Evolutionary conservation across 2,797 vertebrate species (phyloP), one percentile per base, ranked within the genome.

Genomic region (Pseudocheirus occidentalis): DNA sequence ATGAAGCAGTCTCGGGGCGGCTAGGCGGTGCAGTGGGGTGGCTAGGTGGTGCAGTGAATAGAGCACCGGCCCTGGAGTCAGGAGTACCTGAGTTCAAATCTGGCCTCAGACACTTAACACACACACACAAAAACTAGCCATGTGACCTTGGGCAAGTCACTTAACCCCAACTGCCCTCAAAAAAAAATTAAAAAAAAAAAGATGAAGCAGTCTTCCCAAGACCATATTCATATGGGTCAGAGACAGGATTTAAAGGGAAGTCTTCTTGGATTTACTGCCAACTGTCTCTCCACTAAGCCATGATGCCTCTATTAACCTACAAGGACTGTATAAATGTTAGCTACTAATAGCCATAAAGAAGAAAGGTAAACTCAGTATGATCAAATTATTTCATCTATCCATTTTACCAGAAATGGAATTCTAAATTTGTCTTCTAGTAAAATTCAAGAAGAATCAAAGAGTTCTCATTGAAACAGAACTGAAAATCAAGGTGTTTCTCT

Each of bases 401-500:
- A 10, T 81, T 81, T 81, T 81, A 46, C 73, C 46, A 46, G 40
- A 81, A 81, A 81, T 1, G 0, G 21, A 81, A 46, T 81, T 46
- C 73, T 81, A 81, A 81, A 46, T 81, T 10, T 81, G 7, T 81
- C 21, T 6, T 21, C 40, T 81, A 46, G 6, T 81, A 81, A 81
- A 46, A 46, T 46, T 21, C 21, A 81, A 27, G 73, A 81, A 81
- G 18, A 81, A 81, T 46, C 73, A 46, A 46, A 46, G n/a, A 81
- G 7, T 81, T 81, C 73, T 46, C 21, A 46, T 62, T 95, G 89
- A 95, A 28, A 40, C 58, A 55, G 66, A 46, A 97, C 3, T 31
- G 91, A 40, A 46, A 9, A 55, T 34, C 62, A 92, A 73, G 81
- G 11, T 12, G 92, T 1, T 11, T 94, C 34, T 16, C 81, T 93